phyloP scores from a whole-genome alignment of 2,113 vertebrate species.

The Campylomormyrus numenius region DNA sequence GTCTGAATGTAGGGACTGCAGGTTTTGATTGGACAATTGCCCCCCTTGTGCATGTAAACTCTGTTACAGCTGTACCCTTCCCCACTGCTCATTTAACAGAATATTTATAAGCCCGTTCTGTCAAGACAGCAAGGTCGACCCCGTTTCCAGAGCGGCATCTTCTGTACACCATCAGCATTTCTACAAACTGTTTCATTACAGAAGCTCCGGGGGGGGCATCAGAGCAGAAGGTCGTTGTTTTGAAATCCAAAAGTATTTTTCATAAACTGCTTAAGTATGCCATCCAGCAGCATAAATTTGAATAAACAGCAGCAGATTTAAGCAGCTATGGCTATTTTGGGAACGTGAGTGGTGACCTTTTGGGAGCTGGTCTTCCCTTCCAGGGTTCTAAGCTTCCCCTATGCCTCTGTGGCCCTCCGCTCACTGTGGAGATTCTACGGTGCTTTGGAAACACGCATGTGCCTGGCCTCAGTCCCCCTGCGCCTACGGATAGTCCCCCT shows the following conservation, averaged over 20 bases:
- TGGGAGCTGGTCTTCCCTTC: neutral
- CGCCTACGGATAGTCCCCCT: neutral
- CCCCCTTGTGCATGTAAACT: neutral
- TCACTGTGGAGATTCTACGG: neutral
- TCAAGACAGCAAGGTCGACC: neutral
- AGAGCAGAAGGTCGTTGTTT: neutral
- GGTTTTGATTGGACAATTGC: neutral
- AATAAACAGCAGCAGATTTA: neutral
- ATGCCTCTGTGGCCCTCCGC: neutral
- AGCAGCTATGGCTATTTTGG: neutral
- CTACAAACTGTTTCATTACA: neutral
- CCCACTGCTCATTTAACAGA: neutral
- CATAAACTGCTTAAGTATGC: neutral
- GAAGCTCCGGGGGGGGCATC: neutral
- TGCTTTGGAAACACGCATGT: neutral
- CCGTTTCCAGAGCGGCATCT: neutral
- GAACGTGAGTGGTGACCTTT: neutral
- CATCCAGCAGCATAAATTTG: neutral
- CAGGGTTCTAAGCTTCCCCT: neutral
- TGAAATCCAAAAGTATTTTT: neutral
- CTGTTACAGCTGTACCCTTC: neutral
- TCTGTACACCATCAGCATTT: neutral
- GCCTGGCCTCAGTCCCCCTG: neutral
- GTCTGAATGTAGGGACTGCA: neutral
- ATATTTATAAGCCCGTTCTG: neutral